Conservation (phyloP, 2,113 vertebrate genomes). For the Odocoileus virginianus region DNA sequence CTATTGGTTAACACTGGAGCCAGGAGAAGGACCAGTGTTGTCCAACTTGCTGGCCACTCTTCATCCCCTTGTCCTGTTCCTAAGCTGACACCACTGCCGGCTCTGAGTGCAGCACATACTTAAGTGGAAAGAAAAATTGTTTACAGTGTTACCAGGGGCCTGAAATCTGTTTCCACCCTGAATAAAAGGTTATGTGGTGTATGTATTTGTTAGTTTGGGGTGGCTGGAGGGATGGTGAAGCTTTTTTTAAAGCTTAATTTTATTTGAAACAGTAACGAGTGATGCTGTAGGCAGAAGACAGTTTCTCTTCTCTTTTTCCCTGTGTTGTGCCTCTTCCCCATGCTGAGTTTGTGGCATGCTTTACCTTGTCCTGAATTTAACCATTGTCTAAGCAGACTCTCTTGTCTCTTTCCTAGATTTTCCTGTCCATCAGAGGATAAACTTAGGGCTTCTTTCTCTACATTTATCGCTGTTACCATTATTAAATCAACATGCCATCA, state of each 20-base stretch:
- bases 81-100: background rate
- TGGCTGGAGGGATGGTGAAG: background rate
- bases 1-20: background rate
- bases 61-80: background rate
- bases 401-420: background rate
- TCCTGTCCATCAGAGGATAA: background rate
- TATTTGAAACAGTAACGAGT: background rate
- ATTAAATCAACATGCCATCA: background rate
- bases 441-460: background rate
- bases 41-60: background rate
- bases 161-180: background rate
- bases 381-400: background rate
- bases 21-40: background rate
- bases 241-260: background rate
- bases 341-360: background rate
- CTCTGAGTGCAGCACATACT: slow-evolving; percentile 11
- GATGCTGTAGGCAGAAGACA: background rate
- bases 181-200: background rate
- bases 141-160: background rate
- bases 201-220: background rate
- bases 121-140: slow-evolving; percentile 14
- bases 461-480: background rate
- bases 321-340: background rate
- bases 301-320: background rate
- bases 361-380: slow-evolving; percentile 19